Conservation (phyloP, 2,113 vertebrate genomes). For the Poeciliopsis prolifica region DNA sequence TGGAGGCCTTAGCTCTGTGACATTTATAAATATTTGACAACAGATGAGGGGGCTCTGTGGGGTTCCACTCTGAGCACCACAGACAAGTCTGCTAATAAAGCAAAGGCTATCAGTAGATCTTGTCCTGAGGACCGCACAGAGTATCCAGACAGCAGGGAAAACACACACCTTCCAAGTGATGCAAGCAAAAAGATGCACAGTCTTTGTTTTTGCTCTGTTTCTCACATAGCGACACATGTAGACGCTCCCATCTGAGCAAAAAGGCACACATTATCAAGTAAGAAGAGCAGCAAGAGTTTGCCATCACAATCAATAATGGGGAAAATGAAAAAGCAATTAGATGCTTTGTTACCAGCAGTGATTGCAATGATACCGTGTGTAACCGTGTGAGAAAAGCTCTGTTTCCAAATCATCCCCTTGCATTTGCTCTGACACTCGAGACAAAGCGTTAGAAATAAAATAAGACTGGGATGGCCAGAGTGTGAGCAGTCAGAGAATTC, state of each 20-base stretch:
- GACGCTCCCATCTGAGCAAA: neutral
- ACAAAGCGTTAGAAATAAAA: conserved; percentile 31
- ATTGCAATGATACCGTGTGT: conserved; percentile 23
- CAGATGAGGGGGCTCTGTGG: conserved; percentile 60
- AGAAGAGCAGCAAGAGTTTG: conserved; percentile 5
- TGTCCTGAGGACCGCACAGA: conserved; percentile 19
- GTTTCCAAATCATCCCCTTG: neutral
- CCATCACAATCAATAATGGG: conserved; percentile 37
- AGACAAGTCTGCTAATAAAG: conserved; percentile 57
- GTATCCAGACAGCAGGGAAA: conserved; percentile 28
- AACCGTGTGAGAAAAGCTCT: neutral
- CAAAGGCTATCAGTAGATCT: conserved; percentile 38
- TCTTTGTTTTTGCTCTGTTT: neutral
- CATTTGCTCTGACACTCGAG: conserved; percentile 33
- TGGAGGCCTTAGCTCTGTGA: conserved; percentile 41
- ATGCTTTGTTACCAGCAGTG: conserved; percentile 26
- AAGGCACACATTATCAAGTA: neutral
- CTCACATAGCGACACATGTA: conserved; percentile 2
- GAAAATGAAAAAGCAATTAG: conserved; percentile 45
- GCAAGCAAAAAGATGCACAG: neutral
- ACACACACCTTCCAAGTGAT: conserved; percentile 15
- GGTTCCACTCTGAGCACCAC: conserved; percentile 50
- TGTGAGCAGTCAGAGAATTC: conserved; percentile 21
- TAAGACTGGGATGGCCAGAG: conserved; percentile 13
- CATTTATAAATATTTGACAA: conserved; percentile 75